Percentiles rank a stretch among this genome's conserved stretches.
Conservation (phyloP, 1,140 invertebrate species). For the Macrobrachium rosenbergii region DNA sequence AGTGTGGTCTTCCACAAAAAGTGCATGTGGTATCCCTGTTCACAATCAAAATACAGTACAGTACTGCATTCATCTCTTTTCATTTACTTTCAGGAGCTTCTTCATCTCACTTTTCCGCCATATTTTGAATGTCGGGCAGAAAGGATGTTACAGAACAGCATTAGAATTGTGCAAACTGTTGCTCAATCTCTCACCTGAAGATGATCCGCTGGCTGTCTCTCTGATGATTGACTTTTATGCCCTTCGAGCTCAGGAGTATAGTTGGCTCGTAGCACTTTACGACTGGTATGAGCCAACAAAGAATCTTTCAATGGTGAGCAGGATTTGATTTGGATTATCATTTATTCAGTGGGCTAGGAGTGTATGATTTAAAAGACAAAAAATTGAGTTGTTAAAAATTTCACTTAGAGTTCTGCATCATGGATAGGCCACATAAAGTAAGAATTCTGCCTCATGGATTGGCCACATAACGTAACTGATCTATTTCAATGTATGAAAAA, state of each 20-base stretch:
- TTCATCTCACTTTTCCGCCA: conserved; percentile 90
- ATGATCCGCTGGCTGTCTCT: conserved; percentile 86
- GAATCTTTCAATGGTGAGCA: conserved; percentile 59
- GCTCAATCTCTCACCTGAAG: conserved; percentile 84
- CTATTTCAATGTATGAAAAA: too few relatives aligned
- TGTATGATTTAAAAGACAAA: too few relatives aligned
- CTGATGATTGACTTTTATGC: conserved; percentile 91
- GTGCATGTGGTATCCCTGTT: too few relatives aligned
- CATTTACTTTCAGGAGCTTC: conserved; percentile 76
- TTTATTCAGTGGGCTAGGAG: neutral
- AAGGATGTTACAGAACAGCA: conserved; percentile 81
- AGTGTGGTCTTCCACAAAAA: too few relatives aligned
- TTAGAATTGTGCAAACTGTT: conserved; percentile 82
- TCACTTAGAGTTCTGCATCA: too few relatives aligned
- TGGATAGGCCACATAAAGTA: too few relatives aligned
- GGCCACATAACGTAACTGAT: too few relatives aligned
- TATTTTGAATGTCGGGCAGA: conserved; percentile 82
- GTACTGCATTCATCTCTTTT: neutral
- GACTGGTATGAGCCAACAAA: conserved; percentile 60
- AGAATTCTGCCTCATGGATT: too few relatives aligned
- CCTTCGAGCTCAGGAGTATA: conserved; percentile 82
- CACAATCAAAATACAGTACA: too few relatives aligned
- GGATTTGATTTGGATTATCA: neutral
- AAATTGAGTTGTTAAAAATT: too few relatives aligned
- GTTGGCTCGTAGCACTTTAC: conserved; percentile 78